Evolutionary conservation across 1,140 invertebrate genomes (phyloP).

Genomic region (Trypoxylus dichotomus): DNA sequence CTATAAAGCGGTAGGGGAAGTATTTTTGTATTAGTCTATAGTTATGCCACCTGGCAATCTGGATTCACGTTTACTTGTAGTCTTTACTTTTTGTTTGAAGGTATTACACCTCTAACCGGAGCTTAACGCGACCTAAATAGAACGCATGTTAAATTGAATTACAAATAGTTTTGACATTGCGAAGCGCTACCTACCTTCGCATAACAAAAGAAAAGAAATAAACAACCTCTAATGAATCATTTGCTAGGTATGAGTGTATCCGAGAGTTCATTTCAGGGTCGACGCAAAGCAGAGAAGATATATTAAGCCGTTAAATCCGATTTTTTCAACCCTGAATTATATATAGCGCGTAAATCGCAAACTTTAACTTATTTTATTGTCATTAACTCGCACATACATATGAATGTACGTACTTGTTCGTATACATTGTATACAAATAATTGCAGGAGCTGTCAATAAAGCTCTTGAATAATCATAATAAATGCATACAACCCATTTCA

Average conservation of each 20-base stretch:
- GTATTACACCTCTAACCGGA: no score
- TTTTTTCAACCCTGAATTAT: slow-evolving; percentile 15
- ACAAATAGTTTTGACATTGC: slow-evolving; percentile 7
- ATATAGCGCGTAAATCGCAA: neutral
- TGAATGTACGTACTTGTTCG: no score
- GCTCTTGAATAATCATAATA: neutral
- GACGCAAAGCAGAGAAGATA: slow-evolving; percentile 8
- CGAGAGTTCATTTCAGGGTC: slow-evolving; percentile 10
- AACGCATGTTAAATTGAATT: neutral
- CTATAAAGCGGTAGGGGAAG: no score
- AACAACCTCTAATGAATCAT: slow-evolving; percentile 1
- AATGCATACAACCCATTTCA: neutral
- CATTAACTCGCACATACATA: neutral
- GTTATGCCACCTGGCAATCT: no score
- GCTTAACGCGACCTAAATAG: neutral
- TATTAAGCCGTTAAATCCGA: slow-evolving; percentile 19
- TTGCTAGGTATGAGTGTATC: neutral
- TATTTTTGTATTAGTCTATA: no score
- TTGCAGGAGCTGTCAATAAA: neutral
- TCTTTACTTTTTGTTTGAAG: no score
- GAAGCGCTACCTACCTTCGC: neutral
- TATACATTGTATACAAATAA: neutral
- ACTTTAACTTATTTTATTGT: slow-evolving; percentile 12
- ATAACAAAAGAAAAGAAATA: neutral
- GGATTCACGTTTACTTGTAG: no score